Evolutionary conservation across 2,113 vertebrate genomes (phyloP), one percentile per base, ranked within the genome.

Genomic region (Ammodramus savannarum): DNA sequence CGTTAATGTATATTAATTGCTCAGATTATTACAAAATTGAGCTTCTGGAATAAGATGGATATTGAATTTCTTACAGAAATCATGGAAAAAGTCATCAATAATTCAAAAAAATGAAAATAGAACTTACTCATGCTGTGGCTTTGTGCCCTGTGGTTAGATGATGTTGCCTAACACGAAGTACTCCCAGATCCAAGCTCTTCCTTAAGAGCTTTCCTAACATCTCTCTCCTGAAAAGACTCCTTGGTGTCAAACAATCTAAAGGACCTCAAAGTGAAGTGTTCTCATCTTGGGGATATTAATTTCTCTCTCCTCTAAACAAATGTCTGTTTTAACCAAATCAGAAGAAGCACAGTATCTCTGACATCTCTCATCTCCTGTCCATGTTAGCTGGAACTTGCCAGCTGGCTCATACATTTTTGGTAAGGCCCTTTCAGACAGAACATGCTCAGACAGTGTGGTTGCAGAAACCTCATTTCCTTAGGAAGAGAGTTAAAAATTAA

Each of bases 41-140:
- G 87, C 13, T 96, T 87, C 78, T 87, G 48, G 27, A 85, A 87
- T 41, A 93, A 82, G 55, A 72, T 43, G 58, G 44, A 95, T 82
- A 95, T 82, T 87, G 34, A 85, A 85, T 95, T 86, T 92, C 80
- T 85, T 85, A 75, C 41, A 85, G 49, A 94, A 92, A 82, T 44
- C 1, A 92, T 43, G 86, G 93, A 46, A 95, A 96, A 95, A 95
- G 20, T 85, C 66, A 94, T 92, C 57, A 90, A 87, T 90, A 93
- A 91, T 78, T 78, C 8, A 89, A 75, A 74, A 74, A 92, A 91
- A 74, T 32, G 8, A 67, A 93, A 95, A 89, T 34, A 92, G 84
- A 95, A 62, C 61, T 93, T 90, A 85, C 1, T 9, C 63, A 82
- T 84, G 41, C 75, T 76, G 49, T 87, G 87, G 93, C 75, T 95